These are phyloP conservation scores for Macroteleia sp. DNA, from an alignment of 2,888 invertebrate genomes.

Conservation along the genomic window DNA sequence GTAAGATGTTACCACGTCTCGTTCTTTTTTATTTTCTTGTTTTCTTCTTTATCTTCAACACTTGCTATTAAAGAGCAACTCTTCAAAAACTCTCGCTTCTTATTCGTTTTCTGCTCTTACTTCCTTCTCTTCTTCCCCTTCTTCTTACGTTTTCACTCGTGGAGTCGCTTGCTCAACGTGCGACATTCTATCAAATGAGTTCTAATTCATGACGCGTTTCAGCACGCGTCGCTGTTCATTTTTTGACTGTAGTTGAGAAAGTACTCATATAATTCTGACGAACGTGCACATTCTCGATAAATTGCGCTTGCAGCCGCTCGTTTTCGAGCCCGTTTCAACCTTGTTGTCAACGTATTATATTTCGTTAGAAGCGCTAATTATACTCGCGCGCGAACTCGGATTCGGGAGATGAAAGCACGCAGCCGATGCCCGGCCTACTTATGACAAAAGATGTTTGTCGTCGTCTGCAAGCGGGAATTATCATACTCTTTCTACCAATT, in stretches of 20 bases:
- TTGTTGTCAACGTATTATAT: conserved; percentile 23
- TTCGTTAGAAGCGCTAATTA: conserved; percentile 10
- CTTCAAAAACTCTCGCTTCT: background rate
- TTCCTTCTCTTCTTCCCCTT: background rate
- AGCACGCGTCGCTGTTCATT: conserved; percentile 47
- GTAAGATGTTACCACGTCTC: too few species aligned
- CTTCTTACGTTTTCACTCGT: conserved; percentile 12
- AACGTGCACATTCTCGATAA: conserved; percentile 32
- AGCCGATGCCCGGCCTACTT: background rate
- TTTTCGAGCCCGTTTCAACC: conserved; percentile 6
- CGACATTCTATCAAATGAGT: conserved; percentile 75
- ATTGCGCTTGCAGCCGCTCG: conserved; percentile 2
- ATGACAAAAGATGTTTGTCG: background rate
- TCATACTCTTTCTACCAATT: conserved; percentile 16
- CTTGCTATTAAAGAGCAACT: too few species aligned
- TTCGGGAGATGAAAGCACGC: background rate
- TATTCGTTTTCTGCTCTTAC: background rate
- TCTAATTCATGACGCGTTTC: conserved; percentile 69
- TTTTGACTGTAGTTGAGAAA: conserved; percentile 28
- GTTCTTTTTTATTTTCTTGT: too few species aligned
- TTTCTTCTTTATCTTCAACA: too few species aligned
- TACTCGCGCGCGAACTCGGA: background rate
- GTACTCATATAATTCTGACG: conserved; percentile 17
- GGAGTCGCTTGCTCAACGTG: conserved; percentile 43
- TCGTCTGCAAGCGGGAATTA: background rate